Evolutionary conservation across 2,888 invertebrate genomes (phyloP), one percentile per base, ranked within the genome.

Genomic region (Diadegma fenestrale): DNA sequence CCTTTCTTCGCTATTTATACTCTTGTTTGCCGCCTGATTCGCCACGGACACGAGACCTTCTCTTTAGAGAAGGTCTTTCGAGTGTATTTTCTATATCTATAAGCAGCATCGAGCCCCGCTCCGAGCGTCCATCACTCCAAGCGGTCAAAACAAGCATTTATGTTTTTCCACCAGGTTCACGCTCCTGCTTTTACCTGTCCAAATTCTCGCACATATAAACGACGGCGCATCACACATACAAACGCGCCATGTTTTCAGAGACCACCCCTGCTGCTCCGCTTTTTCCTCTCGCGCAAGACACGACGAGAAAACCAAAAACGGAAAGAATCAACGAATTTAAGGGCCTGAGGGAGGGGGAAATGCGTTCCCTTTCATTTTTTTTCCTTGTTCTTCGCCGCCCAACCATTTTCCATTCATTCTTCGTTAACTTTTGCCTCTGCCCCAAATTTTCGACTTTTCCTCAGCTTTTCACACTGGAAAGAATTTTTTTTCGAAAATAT

Each of bases 21-120:
- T 91, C 89, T 89, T 89, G 89, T 90, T 90, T 89, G 87, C 85
- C 89, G 88, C 89, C 88, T 91, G 90, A 92, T 92, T 92, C 91
- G 92, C 90, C 90, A 92, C 91, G 92, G 90, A 80, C 85, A 69
- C 77, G 66, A 71, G 68, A 48, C 19, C 14, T 68, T 22, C 26
- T 54, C 41, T 80, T 48, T 80, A 26, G 17, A 7, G 7, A 0
- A n/a, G n/a, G n/a, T n/a, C n/a, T n/a, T 10, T 8, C 37, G 37
- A 6, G 7, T 61, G 22, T 58, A 19, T 45, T 68, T 22, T 19
- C 17, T 61, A 63, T 63, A 76, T 26, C 45, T 64, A 33, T 37
- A 33, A 37, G 69, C 45, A 37, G 45, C 22, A 37, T 37, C 37
- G 22, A 26, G 61, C 82, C 80, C 80, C 80, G 76, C 84, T 89